Percentiles rank a stretch among this genome's conserved stretches.
These are phyloP conservation scores for Cyprinodon brontotheroides DNA, from an alignment of 2,113 vertebrate genomes.

Conservation along the genomic window DNA sequence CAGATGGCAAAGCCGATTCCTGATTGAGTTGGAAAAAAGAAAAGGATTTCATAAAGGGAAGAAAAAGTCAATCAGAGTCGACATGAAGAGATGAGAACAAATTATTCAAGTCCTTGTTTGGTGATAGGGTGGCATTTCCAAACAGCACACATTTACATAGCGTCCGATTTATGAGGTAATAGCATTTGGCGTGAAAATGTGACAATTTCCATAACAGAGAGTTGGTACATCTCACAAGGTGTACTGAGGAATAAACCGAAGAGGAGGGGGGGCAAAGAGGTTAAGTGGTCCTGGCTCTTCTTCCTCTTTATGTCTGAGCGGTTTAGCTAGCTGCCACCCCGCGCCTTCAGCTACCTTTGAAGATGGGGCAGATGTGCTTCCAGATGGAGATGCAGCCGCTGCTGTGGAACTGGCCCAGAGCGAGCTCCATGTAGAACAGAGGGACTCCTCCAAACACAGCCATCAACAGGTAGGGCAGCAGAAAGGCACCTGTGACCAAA, in stretches of 20 bases:
- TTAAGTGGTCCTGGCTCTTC: slow-evolving; percentile 25
- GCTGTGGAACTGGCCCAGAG: slow-evolving; percentile 94
- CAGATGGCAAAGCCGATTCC: slow-evolving; percentile 98
- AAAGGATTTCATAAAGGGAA: not conserved
- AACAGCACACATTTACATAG: slow-evolving; percentile 64
- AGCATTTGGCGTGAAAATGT: slow-evolving; percentile 81
- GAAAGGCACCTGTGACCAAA: slow-evolving; percentile 87
- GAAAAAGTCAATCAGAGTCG: slow-evolving; percentile 4
- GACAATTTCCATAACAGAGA: slow-evolving; percentile 84
- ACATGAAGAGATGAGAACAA: slow-evolving; percentile 13
- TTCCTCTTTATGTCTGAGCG: not conserved
- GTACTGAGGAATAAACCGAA: slow-evolving; percentile 25
- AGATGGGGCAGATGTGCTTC: slow-evolving; percentile 97
- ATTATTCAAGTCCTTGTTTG: slow-evolving; percentile 45
- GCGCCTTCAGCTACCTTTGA: slow-evolving; percentile 87
- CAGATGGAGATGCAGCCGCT: slow-evolving; percentile 98
- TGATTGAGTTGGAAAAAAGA: slow-evolving; percentile 43
- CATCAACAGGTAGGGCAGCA: slow-evolving; percentile 96
- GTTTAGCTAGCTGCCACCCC: not conserved
- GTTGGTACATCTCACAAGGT: slow-evolving; percentile 22
- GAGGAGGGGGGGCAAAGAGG: slow-evolving; percentile 19
- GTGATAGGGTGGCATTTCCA: slow-evolving; percentile 73
- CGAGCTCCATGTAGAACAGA: slow-evolving; percentile 98
- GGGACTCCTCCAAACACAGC: slow-evolving; percentile 97
- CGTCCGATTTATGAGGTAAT: slow-evolving; percentile 62